phyloP scores from a whole-genome alignment of 2,113 vertebrate species.

The Megaptera novaeangliae region DNA sequence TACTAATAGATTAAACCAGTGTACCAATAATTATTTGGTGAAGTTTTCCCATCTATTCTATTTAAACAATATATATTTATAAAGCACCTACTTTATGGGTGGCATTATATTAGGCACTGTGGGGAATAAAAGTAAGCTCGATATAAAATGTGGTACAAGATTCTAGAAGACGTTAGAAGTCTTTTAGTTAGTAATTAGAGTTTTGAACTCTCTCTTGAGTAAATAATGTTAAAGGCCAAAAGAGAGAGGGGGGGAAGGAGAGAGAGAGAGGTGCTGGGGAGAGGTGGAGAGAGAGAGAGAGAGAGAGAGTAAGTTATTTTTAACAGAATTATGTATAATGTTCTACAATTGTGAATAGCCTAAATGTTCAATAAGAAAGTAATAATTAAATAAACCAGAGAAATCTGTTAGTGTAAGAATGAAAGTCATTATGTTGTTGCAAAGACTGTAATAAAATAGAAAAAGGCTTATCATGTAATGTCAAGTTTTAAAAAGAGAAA shows the following conservation, averaged over 20 bases:
- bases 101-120: not conserved
- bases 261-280: not conserved
- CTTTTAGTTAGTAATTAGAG: not conserved
- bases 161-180: not conserved
- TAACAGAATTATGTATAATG: not conserved
- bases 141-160: not conserved
- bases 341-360: not conserved
- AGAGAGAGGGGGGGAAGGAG: not conserved
- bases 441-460: not conserved
- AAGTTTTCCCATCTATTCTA: not conserved
- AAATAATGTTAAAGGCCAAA: not conserved
- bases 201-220: not conserved
- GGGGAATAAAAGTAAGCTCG: not conserved
- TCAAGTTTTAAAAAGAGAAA: not conserved
- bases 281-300: not conserved
- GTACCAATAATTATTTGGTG: not conserved
- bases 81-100: not conserved
- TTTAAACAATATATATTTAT: not conserved
- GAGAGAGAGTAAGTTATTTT: not conserved
- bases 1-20: not conserved
- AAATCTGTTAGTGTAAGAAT: not conserved
- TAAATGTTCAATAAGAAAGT: not conserved
- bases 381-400: constrained; percentile 8
- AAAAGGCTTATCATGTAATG: not conserved
- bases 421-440: not conserved